phyloP scores from a whole-genome alignment of 2,888 invertebrate species.

The Oscheius onirici region DNA sequence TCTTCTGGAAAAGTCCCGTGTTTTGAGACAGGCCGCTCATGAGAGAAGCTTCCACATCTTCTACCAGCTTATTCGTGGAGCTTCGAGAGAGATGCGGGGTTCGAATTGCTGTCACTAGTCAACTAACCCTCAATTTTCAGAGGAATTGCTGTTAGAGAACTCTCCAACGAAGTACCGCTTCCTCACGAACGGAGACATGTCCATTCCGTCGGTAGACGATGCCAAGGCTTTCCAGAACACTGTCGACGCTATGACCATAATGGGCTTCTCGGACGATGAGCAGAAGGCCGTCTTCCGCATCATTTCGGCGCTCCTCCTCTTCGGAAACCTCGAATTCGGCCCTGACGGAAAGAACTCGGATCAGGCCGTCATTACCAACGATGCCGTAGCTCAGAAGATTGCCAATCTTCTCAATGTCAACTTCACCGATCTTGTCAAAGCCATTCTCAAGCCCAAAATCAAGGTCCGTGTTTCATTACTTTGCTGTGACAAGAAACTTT shows the following conservation, averaged over 20 bases:
- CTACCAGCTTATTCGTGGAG: conserved; percentile 93
- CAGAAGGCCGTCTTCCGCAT: conserved; percentile 80
- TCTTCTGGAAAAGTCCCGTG: conserved; percentile 96
- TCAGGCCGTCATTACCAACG: conserved; percentile 96
- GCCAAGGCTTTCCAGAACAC: conserved; percentile 89
- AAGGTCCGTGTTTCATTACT: too few species aligned
- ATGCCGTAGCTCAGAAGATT: conserved; percentile 88
- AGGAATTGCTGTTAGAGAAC: conserved; percentile 87
- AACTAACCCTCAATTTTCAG: conserved; percentile 33
- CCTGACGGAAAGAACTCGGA: conserved; percentile 93
- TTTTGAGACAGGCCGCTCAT: conserved; percentile 95
- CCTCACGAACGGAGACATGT: conserved; percentile 83
- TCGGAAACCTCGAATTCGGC: conserved; percentile 98
- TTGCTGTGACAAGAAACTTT: too few species aligned
- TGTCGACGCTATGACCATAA: conserved; percentile 95
- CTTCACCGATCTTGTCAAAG: conserved; percentile 96
- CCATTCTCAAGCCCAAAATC: conserved; percentile 93
- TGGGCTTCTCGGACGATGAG: conserved; percentile 95
- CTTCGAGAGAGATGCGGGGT: conserved; percentile 78
- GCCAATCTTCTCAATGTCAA: conserved; percentile 89
- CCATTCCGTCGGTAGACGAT: conserved; percentile 89
- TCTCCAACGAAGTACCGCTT: conserved; percentile 90
- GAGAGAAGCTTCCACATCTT: conserved; percentile 99
- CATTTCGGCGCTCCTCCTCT: conserved; percentile 91
- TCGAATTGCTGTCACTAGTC: neutral